phyloP scores from a whole-genome alignment of 2,888 invertebrate species.

The Lochmaea crataegi region DNA sequence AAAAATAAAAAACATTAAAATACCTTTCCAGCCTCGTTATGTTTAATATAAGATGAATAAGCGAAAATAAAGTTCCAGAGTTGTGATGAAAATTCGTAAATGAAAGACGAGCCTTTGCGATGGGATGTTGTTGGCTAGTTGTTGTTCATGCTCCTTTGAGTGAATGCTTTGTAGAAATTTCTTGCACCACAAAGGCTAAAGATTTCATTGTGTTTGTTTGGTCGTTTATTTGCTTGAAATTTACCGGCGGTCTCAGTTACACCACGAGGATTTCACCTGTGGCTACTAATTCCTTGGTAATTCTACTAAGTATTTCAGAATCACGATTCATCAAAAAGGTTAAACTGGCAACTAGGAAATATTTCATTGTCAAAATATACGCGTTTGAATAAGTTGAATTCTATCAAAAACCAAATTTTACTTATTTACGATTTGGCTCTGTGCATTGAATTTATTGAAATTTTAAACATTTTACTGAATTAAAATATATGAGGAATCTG shows the following conservation, averaged over 20 bases:
- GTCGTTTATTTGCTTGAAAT: constrained; percentile 28
- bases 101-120: not conserved
- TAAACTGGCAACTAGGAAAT: not conserved
- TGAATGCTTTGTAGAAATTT: constrained; percentile 34
- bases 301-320: not conserved
- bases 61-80: not conserved
- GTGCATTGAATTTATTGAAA: no score
- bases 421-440: no score
- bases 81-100: constrained; percentile 11
- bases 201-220: constrained; percentile 26
- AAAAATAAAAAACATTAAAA: not conserved
- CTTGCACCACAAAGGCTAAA: constrained; percentile 27
- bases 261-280: constrained; percentile 12
- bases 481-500: no score
- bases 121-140: no score
- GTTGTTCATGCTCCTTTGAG: constrained; percentile 31
- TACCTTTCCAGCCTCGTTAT: not conserved
- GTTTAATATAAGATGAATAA: not conserved
- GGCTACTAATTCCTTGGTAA: constrained; percentile 10
- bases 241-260: constrained; percentile 14
- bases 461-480: no score
- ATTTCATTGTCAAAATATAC: no score
- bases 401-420: no score
- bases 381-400: no score
- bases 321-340: not conserved